Conservation (phyloP, 2,113 vertebrate genomes). For the Thymallus thymallus region DNA sequence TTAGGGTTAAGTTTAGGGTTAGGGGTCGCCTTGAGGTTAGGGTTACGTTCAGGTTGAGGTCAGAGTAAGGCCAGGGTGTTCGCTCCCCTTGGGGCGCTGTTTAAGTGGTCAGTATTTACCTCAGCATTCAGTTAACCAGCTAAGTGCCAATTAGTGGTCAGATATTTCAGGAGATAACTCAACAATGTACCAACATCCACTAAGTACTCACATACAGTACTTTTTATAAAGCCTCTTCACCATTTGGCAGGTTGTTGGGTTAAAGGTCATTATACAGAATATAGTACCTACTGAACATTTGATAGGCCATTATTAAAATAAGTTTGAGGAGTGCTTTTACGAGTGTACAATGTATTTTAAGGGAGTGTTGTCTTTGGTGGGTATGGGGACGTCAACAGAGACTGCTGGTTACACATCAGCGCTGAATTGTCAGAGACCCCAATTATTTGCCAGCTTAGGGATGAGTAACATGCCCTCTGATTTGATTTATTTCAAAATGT, state of each 20-base stretch:
- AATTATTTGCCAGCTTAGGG: constrained; percentile 29
- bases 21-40: constrained; percentile 61
- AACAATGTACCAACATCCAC: no score
- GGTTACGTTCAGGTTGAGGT: constrained; percentile 74
- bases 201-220: no score
- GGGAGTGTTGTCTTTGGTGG: no score
- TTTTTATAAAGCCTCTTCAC: no score
- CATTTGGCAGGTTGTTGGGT: no score
- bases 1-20: constrained; percentile 73
- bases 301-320: no score
- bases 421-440: not conserved
- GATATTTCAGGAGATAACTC: no score
- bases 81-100: constrained; percentile 51
- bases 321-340: no score
- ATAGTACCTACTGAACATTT: no score
- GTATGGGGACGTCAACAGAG: no score
- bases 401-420: not conserved
- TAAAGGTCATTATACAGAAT: no score
- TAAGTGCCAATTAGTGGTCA: constrained; percentile 31
- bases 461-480: constrained; percentile 21
- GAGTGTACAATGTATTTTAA: no score
- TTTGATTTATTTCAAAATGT: constrained; percentile 59
- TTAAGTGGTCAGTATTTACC: constrained; percentile 58
- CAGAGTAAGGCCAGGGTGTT: constrained; percentile 53
- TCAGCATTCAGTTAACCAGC: constrained; percentile 11